A percentile compares a stretch with the other conserved stretches of the same genome.
These are phyloP conservation scores for Gephyroberyx darwinii DNA, from an alignment of 2,797 vertebrate species.

Conservation along the genomic window DNA sequence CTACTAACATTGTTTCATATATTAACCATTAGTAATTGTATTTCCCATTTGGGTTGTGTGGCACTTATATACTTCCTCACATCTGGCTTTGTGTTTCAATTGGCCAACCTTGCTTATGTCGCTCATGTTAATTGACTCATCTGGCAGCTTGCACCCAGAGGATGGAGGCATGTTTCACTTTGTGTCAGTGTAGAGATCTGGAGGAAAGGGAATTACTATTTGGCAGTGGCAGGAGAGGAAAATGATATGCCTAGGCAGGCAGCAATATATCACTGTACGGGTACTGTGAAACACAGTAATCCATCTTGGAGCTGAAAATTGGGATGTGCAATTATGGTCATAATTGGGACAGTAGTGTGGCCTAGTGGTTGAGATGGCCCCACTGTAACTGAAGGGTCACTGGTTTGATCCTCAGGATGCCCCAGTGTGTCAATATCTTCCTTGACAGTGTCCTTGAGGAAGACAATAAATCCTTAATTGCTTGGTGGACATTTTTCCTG, in stretches of 20 bases:
- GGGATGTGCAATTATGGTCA: neutral
- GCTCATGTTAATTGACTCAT: conserved; percentile 2
- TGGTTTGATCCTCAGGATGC: no score
- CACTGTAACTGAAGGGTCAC: no score
- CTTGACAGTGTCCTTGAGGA: conserved; percentile 35
- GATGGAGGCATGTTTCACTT: conserved; percentile 44
- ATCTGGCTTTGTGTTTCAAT: neutral
- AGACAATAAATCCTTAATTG: conserved; percentile 59
- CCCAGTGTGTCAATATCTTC: no score
- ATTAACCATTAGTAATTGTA: no score
- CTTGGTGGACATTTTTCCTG: conserved; percentile 33
- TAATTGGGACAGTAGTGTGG: conserved; percentile 35
- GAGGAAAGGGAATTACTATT: conserved; percentile 52
- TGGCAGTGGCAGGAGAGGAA: conserved; percentile 48
- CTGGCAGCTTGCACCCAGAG: neutral
- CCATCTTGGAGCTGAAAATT: neutral
- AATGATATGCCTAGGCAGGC: neutral
- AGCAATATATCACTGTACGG: neutral
- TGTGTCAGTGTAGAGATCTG: conserved; percentile 46
- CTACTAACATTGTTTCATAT: no score
- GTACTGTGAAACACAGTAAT: neutral
- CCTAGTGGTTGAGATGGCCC: conserved; percentile 45
- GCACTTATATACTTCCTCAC: no score
- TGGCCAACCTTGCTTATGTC: neutral
- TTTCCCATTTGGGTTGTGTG: no score